Conservation (phyloP, 1,140 invertebrate species). For the Bursaphelenchus mucronatus region DNA sequence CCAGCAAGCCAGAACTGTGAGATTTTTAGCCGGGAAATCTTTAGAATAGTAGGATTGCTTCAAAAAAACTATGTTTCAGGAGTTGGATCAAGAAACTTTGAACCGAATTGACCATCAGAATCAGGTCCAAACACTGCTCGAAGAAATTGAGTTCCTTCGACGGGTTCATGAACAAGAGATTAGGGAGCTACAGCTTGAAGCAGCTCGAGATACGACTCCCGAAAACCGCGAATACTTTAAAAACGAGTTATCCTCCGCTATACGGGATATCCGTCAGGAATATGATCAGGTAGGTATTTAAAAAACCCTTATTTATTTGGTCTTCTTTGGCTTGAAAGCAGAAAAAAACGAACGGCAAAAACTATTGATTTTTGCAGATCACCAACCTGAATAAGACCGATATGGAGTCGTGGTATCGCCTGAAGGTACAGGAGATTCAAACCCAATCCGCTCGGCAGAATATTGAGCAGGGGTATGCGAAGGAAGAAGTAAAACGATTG, state of each 20-base stretch:
- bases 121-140: slow-evolving; percentile 53
- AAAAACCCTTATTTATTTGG: slow-evolving; percentile 1
- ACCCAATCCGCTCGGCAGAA: slow-evolving; percentile 63
- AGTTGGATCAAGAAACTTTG: slow-evolving; percentile 53
- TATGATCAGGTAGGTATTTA: slow-evolving; percentile 61
- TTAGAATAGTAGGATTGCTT: too few species aligned
- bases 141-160: slow-evolving; percentile 56
- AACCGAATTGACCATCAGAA: slow-evolving; percentile 57
- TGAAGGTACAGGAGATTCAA: slow-evolving; percentile 64
- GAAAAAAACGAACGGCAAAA: slow-evolving; percentile 46
- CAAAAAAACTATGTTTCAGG: slow-evolving; percentile 28
- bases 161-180: slow-evolving; percentile 61
- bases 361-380: slow-evolving; percentile 45
- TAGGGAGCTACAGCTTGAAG: slow-evolving; percentile 63
- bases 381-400: slow-evolving; percentile 63
- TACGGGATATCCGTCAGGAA: slow-evolving; percentile 64
- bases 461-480: slow-evolving; percentile 63
- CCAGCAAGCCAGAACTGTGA: slow-evolving; percentile 46
- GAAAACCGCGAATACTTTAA: slow-evolving; percentile 64
- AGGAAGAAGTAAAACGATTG: slow-evolving; percentile 64
- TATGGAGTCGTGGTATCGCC: slow-evolving; percentile 60
- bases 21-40: too few species aligned
- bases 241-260: slow-evolving; percentile 64
- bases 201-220: slow-evolving; percentile 63
- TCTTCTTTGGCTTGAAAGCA: too few species aligned